Conservation (phyloP, 2,113 vertebrate species). For the Redunca redunca region DNA sequence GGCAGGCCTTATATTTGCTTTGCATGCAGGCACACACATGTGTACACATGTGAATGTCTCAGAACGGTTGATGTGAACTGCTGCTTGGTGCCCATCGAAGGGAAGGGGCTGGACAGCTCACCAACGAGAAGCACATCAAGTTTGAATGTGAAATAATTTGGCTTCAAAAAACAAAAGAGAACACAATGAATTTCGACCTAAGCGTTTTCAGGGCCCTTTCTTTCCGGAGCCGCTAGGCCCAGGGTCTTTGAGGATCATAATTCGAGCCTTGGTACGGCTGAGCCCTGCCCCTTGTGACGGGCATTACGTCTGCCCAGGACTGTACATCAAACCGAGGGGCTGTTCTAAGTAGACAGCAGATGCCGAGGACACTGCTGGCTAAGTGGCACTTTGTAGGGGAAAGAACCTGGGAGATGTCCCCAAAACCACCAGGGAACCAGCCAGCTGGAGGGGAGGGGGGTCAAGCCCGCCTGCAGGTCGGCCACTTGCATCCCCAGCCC, state of each 20-base stretch:
- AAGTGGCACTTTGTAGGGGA: constrained; percentile 68
- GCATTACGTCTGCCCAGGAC: constrained; percentile 75
- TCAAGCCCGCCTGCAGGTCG: background rate
- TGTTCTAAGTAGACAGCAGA: constrained; percentile 75
- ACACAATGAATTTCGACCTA: background rate
- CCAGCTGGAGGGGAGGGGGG: background rate
- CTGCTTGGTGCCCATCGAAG: background rate
- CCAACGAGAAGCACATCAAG: background rate
- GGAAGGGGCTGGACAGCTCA: background rate
- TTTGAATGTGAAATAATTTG: constrained; percentile 7
- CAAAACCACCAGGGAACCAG: rapidly evolving
- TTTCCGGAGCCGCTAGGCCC: background rate
- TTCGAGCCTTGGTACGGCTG: constrained; percentile 61
- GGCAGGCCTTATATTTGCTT: background rate
- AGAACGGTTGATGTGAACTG: background rate
- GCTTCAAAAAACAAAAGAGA: background rate
- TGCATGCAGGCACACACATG: rapidly evolving
- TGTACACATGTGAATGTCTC: rapidly evolving
- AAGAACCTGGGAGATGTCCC: background rate
- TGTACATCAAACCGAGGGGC: constrained; percentile 76
- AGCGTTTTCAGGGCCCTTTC: constrained; percentile 22
- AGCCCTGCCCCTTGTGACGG: constrained; percentile 75
- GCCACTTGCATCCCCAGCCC: background rate
- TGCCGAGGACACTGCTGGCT: constrained; percentile 58
- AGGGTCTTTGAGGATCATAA: constrained; percentile 62